These are phyloP conservation scores for Drosophila seguyi DNA, from an alignment of 1,140 invertebrate species.

Conservation along the genomic window DNA sequence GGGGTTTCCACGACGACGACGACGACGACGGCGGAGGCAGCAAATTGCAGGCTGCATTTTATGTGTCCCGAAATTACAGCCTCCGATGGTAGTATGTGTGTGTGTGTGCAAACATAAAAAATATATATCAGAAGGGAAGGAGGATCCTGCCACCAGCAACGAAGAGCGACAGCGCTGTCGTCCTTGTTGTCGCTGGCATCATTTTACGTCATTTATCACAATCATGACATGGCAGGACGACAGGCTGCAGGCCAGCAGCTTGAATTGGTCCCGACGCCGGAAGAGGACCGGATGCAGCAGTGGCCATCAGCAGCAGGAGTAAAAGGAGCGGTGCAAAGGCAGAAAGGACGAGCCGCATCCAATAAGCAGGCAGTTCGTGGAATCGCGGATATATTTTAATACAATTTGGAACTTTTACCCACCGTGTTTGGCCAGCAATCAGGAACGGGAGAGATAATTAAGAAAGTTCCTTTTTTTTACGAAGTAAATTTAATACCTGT, in stretches of 20 bases:
- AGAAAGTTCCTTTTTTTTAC: constrained; percentile 17
- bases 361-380: constrained; percentile 33
- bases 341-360: not conserved
- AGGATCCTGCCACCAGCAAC: constrained; percentile 36
- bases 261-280: constrained; percentile 30
- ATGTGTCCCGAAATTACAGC: constrained; percentile 75
- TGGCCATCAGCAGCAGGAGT: not conserved
- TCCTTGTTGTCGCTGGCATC: constrained; percentile 75
- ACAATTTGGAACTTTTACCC: constrained; percentile 45
- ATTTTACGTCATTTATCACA: constrained; percentile 84
- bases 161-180: constrained; percentile 62
- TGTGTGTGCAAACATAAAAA: constrained; percentile 54
- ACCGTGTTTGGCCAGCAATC: constrained; percentile 59
- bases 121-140: constrained; percentile 49
- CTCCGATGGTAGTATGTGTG: constrained; percentile 27
- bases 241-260: constrained; percentile 45
- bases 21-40: constrained; percentile 28
- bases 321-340: not conserved
- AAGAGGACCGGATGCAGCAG: constrained; percentile 22
- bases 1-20: constrained; percentile 18
- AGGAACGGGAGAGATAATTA: constrained; percentile 47
- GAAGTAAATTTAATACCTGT: constrained; percentile 24
- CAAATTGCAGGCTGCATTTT: constrained; percentile 81
- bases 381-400: constrained; percentile 66
- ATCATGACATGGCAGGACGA: constrained; percentile 77